A percentile compares a stretch with the other conserved stretches of the same genome.
Evolutionary conservation across 2,888 invertebrate genomes (phyloP).

Genomic region (Arrhopalites spinosus): DNA sequence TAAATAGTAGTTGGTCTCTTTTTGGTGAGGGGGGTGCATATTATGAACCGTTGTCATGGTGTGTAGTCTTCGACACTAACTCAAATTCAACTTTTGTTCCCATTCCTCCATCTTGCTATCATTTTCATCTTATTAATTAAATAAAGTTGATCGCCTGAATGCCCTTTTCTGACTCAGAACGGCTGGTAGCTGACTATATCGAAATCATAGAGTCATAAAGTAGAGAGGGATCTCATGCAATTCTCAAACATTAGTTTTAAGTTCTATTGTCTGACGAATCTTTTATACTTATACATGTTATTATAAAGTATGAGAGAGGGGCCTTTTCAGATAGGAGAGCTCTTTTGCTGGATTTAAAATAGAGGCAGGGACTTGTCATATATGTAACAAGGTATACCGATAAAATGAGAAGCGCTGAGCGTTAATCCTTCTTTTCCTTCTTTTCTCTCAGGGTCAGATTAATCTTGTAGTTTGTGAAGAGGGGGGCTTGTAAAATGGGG

Average conservation of each 20-base stretch:
- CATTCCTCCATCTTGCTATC: slow-evolving; percentile 10
- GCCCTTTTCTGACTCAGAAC: slow-evolving; percentile 6
- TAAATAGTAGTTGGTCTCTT: too few relatives aligned
- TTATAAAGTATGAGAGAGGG: too few relatives aligned
- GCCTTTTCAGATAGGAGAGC: slow-evolving; percentile 11
- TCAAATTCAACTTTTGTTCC: slow-evolving; percentile 11
- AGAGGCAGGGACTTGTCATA: too few relatives aligned
- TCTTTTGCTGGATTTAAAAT: not conserved
- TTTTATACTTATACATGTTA: not conserved
- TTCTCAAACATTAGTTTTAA: not conserved
- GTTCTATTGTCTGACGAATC: not conserved
- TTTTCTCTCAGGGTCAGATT: slow-evolving; percentile 1
- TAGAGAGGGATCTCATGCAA: not conserved
- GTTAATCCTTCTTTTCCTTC: not conserved
- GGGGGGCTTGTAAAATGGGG: not conserved
- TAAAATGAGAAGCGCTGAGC: slow-evolving; percentile 9
- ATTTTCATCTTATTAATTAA: slow-evolving; percentile 30
- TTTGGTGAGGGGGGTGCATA: not conserved
- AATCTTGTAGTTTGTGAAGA: slow-evolving; percentile 1
- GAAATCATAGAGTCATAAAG: not conserved
- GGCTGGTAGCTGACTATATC: not conserved
- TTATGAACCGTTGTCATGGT: not conserved
- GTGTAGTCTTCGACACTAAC: not conserved
- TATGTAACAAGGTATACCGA: not conserved
- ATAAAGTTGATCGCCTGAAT: slow-evolving; percentile 20